A percentile compares a stretch with the other conserved stretches of the same genome.
phyloP scores from a whole-genome alignment of 2,888 invertebrate species.

The Oligia strigilis region DNA sequence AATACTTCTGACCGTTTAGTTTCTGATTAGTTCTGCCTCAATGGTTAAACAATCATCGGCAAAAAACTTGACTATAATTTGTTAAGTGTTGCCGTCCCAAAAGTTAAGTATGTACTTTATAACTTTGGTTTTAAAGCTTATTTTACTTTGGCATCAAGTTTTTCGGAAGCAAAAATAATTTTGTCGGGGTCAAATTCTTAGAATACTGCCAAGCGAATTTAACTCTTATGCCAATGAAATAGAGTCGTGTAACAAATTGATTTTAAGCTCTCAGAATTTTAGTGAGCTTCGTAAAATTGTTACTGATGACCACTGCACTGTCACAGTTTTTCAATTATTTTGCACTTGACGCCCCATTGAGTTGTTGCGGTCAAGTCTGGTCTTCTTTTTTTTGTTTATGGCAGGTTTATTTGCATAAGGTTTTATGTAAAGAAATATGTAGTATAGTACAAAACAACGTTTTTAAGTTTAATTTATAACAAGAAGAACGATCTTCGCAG shows the following conservation, averaged over 20 bases:
- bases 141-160: no score
- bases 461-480: no score
- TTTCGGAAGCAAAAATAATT: neutral
- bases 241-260: conserved; percentile 53
- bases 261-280: conserved; percentile 56
- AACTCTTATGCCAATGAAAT: conserved; percentile 20
- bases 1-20: conserved; percentile 45
- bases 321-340: conserved; percentile 63
- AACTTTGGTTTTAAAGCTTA: no score
- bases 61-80: conserved; percentile 38
- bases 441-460: neutral
- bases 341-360: conserved; percentile 64
- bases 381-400: conserved; percentile 23
- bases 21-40: conserved; percentile 55
- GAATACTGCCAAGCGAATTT: conserved; percentile 20
- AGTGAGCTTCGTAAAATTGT: conserved; percentile 53
- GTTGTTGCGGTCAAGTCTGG: conserved; percentile 46
- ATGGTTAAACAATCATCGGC: conserved; percentile 53
- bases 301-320: conserved; percentile 52
- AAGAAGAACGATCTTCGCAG: neutral
- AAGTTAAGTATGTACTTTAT: no score
- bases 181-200: conserved; percentile 35
- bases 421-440: neutral
- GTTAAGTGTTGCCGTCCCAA: neutral
- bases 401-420: conserved; percentile 16